Evolutionary conservation across 2,888 invertebrate genomes (phyloP).

Genomic region (Drosophila macrothrix): DNA sequence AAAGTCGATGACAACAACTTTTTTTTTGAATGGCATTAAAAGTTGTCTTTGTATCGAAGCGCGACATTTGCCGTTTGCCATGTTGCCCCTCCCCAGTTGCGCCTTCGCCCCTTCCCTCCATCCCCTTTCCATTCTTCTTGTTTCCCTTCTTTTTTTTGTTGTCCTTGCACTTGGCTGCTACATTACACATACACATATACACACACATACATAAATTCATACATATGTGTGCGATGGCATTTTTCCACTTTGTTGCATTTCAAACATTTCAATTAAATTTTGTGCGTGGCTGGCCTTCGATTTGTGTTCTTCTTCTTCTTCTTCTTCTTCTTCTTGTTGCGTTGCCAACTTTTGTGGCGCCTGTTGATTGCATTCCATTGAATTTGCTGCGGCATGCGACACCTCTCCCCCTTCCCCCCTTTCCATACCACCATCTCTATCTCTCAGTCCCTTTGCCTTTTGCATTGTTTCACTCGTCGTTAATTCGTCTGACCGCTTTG

Average conservation of each 20-base stretch:
- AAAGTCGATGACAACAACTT: slow-evolving; percentile 52
- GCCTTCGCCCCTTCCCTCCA: background rate
- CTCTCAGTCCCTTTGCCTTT: background rate
- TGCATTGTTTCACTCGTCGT: background rate
- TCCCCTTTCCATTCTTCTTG: background rate
- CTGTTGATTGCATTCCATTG: slow-evolving; percentile 62
- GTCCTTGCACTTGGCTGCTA: slow-evolving; percentile 50
- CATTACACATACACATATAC: background rate
- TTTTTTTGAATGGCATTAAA: slow-evolving; percentile 78
- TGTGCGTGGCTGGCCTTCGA: slow-evolving; percentile 13
- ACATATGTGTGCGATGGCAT: slow-evolving; percentile 32
- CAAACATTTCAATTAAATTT: slow-evolving; percentile 75
- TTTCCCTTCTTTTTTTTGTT: slow-evolving; percentile 9
- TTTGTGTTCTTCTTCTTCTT: background rate
- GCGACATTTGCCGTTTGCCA: slow-evolving; percentile 42
- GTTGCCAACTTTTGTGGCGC: slow-evolving; percentile 54
- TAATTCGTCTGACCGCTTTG: slow-evolving; percentile 25
- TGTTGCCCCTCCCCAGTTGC: slow-evolving; percentile 13
- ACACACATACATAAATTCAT: background rate
- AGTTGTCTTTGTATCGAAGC: slow-evolving; percentile 71
- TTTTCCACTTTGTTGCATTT: slow-evolving; percentile 69
- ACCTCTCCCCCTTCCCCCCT: background rate
- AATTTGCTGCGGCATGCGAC: slow-evolving; percentile 30
- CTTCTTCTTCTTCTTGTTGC: slow-evolving; percentile 1
- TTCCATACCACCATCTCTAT: too few species aligned